Evolutionary conservation across 1,140 invertebrate species (phyloP).

Genomic region (Liolophura sinensis): DNA sequence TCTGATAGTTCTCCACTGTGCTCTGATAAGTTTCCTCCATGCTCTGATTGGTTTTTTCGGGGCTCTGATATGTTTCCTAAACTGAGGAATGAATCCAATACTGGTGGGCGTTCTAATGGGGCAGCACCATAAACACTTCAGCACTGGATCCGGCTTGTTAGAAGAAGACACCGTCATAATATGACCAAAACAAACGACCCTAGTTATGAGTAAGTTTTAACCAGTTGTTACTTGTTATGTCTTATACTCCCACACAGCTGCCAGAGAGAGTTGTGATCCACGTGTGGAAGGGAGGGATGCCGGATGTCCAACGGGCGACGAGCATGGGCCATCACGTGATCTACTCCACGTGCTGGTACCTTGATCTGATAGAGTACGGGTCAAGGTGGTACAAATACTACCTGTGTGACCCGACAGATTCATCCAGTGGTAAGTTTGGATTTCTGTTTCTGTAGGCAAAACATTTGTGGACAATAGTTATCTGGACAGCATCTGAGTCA

Average conservation of each 20-base stretch:
- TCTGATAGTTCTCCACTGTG: no score
- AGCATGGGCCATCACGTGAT: slow-evolving; percentile 45
- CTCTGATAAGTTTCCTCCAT: no score
- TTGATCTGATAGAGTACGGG: slow-evolving; percentile 54
- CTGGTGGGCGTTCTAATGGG: not conserved
- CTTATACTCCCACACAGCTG: slow-evolving; percentile 32
- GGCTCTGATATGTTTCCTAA: no score
- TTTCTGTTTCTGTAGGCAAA: no score
- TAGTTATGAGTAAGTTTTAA: not conserved
- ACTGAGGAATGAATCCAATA: no score
- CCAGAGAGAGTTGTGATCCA: slow-evolving; percentile 54
- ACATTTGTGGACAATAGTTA: no score
- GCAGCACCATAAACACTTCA: no score
- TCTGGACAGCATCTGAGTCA: no score
- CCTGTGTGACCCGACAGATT: slow-evolving; percentile 61
- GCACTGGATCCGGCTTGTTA: no score
- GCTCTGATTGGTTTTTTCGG: no score
- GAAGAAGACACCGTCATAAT: no score
- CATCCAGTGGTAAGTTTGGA: slow-evolving; percentile 40
- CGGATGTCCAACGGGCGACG: slow-evolving; percentile 46
- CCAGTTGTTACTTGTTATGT: slow-evolving; percentile 4
- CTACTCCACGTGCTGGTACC: slow-evolving; percentile 54
- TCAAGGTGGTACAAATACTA: slow-evolving; percentile 57
- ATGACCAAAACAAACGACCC: no score
- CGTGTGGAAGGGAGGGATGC: slow-evolving; percentile 54